Percentiles rank a stretch among this genome's conserved stretches.
Conservation (phyloP, 2,113 vertebrate genomes). For the Equus przewalskii region DNA sequence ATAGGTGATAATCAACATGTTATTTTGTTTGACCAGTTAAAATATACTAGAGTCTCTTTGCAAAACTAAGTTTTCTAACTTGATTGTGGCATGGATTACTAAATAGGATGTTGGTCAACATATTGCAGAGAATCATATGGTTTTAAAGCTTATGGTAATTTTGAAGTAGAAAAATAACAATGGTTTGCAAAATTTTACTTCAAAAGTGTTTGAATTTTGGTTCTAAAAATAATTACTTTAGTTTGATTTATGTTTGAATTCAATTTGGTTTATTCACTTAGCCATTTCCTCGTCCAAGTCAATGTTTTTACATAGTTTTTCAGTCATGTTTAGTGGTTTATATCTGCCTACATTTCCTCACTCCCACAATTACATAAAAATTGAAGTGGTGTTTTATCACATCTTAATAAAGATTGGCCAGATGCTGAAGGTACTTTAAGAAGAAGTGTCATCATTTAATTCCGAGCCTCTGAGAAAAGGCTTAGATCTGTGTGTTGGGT, state of each 20-base stretch:
- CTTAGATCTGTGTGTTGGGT: background rate
- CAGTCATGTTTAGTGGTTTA: background rate
- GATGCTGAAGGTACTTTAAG: background rate
- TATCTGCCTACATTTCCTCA: background rate
- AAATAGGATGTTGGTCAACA: background rate
- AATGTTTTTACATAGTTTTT: slow-evolving; percentile 21
- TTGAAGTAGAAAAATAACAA: background rate
- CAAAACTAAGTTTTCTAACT: slow-evolving; percentile 6
- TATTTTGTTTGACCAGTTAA: slow-evolving; percentile 14
- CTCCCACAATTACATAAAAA: slow-evolving; percentile 45
- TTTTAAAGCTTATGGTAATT: slow-evolving; percentile 21
- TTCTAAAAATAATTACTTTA: slow-evolving; percentile 31
- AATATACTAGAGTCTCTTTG: background rate
- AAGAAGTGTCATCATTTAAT: slow-evolving; percentile 22
- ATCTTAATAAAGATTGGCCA: slow-evolving; percentile 3
- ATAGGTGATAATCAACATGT: background rate
- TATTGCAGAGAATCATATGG: background rate
- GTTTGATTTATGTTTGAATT: slow-evolving; percentile 31
- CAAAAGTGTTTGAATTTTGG: background rate
- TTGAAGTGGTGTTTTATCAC: slow-evolving; percentile 36
- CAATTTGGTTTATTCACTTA: slow-evolving; percentile 4
- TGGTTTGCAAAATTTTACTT: slow-evolving; percentile 37
- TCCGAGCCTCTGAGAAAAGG: background rate
- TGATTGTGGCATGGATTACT: background rate
- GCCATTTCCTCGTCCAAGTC: background rate